Evolutionary conservation across 2,113 vertebrate species (phyloP), one percentile per base, ranked within the genome.

Genomic region (Actinemys pallida): DNA sequence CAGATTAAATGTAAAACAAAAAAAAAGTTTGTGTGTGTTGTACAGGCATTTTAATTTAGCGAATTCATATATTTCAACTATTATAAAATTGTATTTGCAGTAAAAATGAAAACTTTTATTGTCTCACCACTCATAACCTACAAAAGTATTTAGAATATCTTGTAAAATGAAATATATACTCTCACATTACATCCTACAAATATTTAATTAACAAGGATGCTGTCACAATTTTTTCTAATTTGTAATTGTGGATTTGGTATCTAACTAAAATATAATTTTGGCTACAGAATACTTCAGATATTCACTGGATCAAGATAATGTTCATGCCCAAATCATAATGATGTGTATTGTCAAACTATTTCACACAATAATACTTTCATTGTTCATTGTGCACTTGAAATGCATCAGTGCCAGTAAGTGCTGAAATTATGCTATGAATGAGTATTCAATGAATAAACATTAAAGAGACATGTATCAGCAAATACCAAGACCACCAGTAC

Each of bases 301-400:
- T 84, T 27, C 54, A 96, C 31, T 93, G 75, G 53, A 92, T 88
- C 35, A 92, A 95, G 83, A 83, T 84, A 94, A 93, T 25, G 90
- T 47, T 92, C 56, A 92, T 45, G 47, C 49, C 92, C 14, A 93
- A 95, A 81, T 25, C 86, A 88, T 72, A 87, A 95, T 92, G 81
- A 94, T 65, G 6, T 87, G 49, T 83, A 82, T 17, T 94, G 87
- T 45, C 81, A 94, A 87, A 42, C 82, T 94, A 92, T 54, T 50
- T 13, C 31, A 79, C 3, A 90, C 29, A 95, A 50, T 52, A 97
- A 85, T 39, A 81, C 5, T 69, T 62, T 29, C 75, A 87, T 47
- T 95, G 94, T 89, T 95, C 86, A 88, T 39, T 95, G 62, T 90
- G 94, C n/a, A 90, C 81, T 89, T 92, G 19, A 94, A 89, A 90